Conservation (phyloP, 1,140 invertebrate genomes). For the Bombus confusus region DNA sequence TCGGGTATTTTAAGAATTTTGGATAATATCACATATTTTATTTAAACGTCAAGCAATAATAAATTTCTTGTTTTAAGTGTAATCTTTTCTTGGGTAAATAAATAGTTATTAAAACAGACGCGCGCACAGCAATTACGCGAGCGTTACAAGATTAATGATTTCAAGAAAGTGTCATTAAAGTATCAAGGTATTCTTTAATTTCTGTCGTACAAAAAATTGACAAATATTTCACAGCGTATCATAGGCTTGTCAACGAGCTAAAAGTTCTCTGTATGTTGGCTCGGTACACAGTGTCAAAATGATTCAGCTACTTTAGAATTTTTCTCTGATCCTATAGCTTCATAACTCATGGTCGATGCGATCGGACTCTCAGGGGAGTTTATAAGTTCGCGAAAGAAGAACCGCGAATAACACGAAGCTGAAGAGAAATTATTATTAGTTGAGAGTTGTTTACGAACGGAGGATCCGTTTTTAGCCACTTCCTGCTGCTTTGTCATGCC, state of each 20-base stretch:
- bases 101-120: too few species aligned
- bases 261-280: neutral
- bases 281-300: neutral
- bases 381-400: neutral
- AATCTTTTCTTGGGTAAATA: neutral
- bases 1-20: too few species aligned
- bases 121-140: too few species aligned
- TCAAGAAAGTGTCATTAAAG: neutral
- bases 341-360: neutral
- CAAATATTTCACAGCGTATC: neutral
- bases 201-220: neutral
- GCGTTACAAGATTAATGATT: too few species aligned
- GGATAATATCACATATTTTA: too few species aligned
- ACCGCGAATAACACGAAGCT: neutral
- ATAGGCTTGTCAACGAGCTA: neutral
- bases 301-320: neutral
- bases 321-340: neutral
- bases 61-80: neutral
- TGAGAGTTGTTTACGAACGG: neutral
- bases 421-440: slow-evolving; percentile 13
- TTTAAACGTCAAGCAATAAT: too few species aligned
- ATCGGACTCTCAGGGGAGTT: neutral
- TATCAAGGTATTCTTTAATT: neutral
- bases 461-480: neutral
- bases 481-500: neutral